Percentiles rank a stretch among this genome's conserved stretches.
These are phyloP conservation scores for Zalophus californianus DNA, from an alignment of 2,797 vertebrate genomes.

Conservation along the genomic window DNA sequence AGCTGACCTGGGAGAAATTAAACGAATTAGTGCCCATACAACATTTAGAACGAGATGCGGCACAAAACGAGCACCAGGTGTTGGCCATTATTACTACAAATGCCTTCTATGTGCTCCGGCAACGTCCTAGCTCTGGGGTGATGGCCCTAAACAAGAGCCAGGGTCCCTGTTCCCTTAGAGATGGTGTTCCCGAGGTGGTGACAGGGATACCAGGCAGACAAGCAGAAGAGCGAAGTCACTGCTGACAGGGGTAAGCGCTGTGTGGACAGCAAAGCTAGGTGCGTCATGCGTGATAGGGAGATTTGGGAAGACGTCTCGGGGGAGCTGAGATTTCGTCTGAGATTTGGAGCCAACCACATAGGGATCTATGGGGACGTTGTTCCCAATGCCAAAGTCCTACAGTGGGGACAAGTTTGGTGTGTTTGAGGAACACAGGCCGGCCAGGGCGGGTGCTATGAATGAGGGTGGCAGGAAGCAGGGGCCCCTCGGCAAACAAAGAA, in stretches of 20 bases:
- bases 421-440: rapidly evolving
- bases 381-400: rapidly evolving
- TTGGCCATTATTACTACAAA: rapidly evolving
- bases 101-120: rapidly evolving
- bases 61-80: not conserved
- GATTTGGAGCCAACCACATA: not conserved
- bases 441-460: rapidly evolving
- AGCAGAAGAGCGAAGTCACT: not conserved
- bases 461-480: not conserved
- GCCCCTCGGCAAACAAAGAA: too few relatives aligned
- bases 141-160: not conserved
- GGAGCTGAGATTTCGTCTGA: not conserved
- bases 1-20: not conserved
- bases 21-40: not conserved
- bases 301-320: not conserved
- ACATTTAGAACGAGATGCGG: not conserved
- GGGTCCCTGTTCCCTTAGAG: too few relatives aligned
- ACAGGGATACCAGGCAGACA: not conserved
- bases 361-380: not conserved
- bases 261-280: not conserved
- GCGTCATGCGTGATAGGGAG: rapidly evolving
- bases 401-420: not conserved
- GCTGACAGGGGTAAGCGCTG: rapidly evolving
- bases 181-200: not conserved
- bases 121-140: not conserved